These are phyloP conservation scores for Synanthedon vespiformis DNA, from an alignment of 2,888 invertebrate genomes.

Conservation along the genomic window DNA sequence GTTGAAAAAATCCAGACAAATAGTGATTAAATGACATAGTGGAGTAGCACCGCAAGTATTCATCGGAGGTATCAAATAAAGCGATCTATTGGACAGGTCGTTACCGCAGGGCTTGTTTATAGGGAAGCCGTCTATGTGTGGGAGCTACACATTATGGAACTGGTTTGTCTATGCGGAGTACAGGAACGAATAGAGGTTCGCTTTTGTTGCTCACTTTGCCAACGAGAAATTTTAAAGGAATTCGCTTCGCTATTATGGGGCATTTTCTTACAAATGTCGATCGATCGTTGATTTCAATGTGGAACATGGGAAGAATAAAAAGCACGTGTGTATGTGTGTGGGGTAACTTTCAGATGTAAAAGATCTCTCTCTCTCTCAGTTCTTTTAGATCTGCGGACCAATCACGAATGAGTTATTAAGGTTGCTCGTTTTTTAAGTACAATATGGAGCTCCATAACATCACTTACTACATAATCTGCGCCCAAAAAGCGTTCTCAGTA, in stretches of 20 bases:
- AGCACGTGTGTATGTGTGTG: no score
- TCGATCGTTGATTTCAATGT: no score
- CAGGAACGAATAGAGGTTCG: slow-evolving; percentile 23
- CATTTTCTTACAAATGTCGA: no score
- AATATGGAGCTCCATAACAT: slow-evolving; percentile 27
- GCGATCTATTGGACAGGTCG: slow-evolving; percentile 50
- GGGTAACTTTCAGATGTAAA: background rate
- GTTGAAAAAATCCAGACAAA: slow-evolving; percentile 2
- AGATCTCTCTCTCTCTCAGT: background rate
- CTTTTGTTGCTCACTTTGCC: slow-evolving; percentile 26
- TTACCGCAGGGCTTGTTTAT: slow-evolving; percentile 44
- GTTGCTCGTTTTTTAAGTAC: slow-evolving; percentile 27
- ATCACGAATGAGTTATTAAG: slow-evolving; percentile 23
- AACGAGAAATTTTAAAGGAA: background rate
- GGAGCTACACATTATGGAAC: slow-evolving; percentile 46
- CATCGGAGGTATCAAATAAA: slow-evolving; percentile 51
- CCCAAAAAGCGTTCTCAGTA: slow-evolving; percentile 36
- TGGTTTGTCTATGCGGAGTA: slow-evolving; percentile 46
- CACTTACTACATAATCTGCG: slow-evolving; percentile 25
- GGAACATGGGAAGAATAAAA: no score
- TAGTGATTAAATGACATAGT: slow-evolving; percentile 10
- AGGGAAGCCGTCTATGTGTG: slow-evolving; percentile 61
- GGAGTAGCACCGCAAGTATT: slow-evolving; percentile 29
- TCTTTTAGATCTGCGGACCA: background rate
- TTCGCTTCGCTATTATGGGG: background rate